Evolutionary conservation across 2,888 invertebrate species (phyloP).

Genomic region (Panopea generosa): DNA sequence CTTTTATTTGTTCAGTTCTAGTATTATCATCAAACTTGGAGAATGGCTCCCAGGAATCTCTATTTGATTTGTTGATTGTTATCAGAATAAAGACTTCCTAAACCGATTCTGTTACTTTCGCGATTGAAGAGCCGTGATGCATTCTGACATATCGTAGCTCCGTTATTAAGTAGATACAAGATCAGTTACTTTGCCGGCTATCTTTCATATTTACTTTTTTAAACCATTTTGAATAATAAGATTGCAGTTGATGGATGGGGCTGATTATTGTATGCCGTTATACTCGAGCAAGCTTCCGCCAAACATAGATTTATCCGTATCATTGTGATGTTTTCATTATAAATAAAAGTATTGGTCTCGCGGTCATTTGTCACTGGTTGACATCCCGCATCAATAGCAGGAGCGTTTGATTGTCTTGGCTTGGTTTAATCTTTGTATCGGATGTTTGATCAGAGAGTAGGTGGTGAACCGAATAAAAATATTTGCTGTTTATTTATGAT

Average conservation of each 20-base stretch:
- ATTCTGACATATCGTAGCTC: no score
- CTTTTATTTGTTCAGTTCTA: constrained; percentile 4
- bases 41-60: constrained; percentile 4
- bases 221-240: constrained; percentile 52
- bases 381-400: constrained; percentile 51
- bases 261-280: constrained; percentile 44
- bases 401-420: constrained; percentile 39
- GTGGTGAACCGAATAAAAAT: constrained; percentile 32
- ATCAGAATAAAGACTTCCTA: constrained; percentile 3
- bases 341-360: constrained; percentile 35
- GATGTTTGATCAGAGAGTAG: constrained; percentile 51
- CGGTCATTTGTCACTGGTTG: constrained; percentile 52
- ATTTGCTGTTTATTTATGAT: constrained; percentile 14
- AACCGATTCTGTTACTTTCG: constrained; percentile 17
- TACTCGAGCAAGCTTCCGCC: constrained; percentile 38
- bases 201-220: constrained; percentile 49
- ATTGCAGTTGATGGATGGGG: constrained; percentile 34
- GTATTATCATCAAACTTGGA: neutral
- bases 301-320: constrained; percentile 40
- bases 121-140: no score
- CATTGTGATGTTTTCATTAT: constrained; percentile 40
- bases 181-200: neutral
- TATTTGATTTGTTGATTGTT: constrained; percentile 39
- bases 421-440: constrained; percentile 57
- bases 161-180: no score